Conservation (phyloP, 53 echinoderm and acorn worm genomes). For the Holothuria leucospilota region DNA sequence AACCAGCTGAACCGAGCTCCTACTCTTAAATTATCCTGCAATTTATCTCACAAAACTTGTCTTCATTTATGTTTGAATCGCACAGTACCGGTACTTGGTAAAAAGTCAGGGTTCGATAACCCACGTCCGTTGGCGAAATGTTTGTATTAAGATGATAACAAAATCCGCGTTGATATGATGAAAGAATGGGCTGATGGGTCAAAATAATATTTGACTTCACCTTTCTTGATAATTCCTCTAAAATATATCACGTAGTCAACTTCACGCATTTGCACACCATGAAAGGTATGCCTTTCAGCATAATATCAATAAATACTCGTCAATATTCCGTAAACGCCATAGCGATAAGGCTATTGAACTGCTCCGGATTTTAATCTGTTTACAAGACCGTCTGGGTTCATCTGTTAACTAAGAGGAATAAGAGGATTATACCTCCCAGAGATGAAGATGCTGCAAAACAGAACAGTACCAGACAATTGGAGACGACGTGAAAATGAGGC, state of each 20-base stretch:
- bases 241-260: no score
- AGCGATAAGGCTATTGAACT: slow-evolving; percentile 12
- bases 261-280: no score
- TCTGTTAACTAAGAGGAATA: background rate
- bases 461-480: background rate
- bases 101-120: no score
- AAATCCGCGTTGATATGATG: background rate
- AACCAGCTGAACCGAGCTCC: no score
- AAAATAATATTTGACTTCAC: no score
- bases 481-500: slow-evolving; percentile 1
- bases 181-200: no score
- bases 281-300: slow-evolving; percentile 17
- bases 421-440: no score
- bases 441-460: slow-evolving; percentile 16
- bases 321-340: background rate
- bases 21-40: no score
- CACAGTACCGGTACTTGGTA: no score
- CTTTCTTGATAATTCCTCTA: no score
- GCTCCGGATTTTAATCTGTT: slow-evolving; percentile 27
- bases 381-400: slow-evolving; percentile 37
- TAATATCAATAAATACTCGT: slow-evolving; percentile 26
- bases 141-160: slow-evolving; percentile 22
- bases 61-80: no score
- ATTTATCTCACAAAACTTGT: no score
- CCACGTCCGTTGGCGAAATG: background rate